Evolutionary conservation across 2,113 vertebrate genomes (phyloP).

Genomic region (Gallinago paraguaiae): DNA sequence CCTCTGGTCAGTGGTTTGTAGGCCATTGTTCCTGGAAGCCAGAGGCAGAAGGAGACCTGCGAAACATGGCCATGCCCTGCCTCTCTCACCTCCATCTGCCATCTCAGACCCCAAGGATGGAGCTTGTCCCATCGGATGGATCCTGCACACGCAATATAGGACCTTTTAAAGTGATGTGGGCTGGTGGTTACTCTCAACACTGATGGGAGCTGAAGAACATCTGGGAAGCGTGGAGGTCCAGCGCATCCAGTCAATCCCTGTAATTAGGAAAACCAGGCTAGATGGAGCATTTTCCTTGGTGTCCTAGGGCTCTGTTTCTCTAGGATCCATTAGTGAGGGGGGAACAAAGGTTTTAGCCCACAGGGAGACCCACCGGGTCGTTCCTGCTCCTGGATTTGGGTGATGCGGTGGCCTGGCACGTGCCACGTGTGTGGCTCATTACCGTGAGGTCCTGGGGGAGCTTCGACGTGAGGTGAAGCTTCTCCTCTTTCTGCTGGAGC

Average conservation of each 20-base stretch:
- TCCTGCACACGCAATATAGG: neutral
- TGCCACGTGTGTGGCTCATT: neutral
- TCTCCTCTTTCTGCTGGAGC: neutral
- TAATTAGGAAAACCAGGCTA: neutral
- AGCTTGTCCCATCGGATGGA: accelerated
- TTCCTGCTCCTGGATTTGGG: neutral
- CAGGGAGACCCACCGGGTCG: neutral
- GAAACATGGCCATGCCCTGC: accelerated
- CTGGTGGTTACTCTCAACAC: accelerated
- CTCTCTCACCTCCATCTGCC: neutral
- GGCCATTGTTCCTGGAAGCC: neutral
- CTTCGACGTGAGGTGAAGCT: neutral
- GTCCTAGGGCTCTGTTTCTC: neutral
- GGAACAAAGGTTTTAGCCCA: accelerated
- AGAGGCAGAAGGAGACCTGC: neutral
- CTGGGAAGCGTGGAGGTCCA: neutral
- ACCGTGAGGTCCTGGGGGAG: neutral
- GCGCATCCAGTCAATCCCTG: accelerated
- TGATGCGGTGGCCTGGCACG: accelerated
- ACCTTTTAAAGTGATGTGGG: accelerated
- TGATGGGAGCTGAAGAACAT: neutral
- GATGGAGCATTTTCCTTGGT: neutral
- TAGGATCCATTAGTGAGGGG: accelerated
- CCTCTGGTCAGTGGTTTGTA: neutral
- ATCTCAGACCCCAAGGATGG: accelerated